Conservation (phyloP, 2,888 invertebrate genomes). For the Halocaridina rubra region DNA sequence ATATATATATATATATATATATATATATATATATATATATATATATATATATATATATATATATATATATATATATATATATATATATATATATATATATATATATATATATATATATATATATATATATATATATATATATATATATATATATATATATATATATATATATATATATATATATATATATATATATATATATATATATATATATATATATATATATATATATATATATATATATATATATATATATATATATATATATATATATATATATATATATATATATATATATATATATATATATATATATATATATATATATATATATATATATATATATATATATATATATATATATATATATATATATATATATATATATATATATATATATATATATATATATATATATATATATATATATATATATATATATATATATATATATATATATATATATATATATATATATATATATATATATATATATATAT, state of each 20-base stretch:
- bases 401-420: neutral
- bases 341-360: neutral
- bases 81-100: no score
- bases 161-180: no score
- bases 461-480: neutral
- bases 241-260: neutral
- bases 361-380: neutral
- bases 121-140: no score
- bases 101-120: no score
- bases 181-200: no score
- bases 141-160: no score
- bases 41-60: no score
- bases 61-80: no score
- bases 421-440: neutral
- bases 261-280: neutral
- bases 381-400: neutral
- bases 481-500: neutral
- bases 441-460: neutral
- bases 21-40: no score
- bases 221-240: neutral
- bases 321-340: neutral
- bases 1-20: no score
- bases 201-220: no score
- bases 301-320: constrained; percentile 7
- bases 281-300: neutral